These are phyloP conservation scores for Turnix velox DNA, from an alignment of 2,113 vertebrate species.

Conservation along the genomic window DNA sequence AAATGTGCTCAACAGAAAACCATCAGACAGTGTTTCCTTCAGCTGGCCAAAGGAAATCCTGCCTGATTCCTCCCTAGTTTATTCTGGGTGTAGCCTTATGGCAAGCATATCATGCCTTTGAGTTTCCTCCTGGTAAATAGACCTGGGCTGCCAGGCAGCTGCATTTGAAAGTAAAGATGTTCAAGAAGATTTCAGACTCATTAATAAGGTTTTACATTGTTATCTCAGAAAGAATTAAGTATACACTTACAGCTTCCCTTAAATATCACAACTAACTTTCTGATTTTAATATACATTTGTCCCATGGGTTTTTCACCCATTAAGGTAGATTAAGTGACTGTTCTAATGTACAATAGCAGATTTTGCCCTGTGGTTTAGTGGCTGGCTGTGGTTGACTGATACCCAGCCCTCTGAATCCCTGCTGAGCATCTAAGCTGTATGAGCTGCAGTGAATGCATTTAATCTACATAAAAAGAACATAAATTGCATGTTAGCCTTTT, in stretches of 20 bases:
- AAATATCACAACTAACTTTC: conserved; percentile 62
- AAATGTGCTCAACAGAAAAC: not conserved
- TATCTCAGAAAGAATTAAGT: conserved; percentile 67
- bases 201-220: conserved; percentile 62
- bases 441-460: conserved; percentile 79
- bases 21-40: not conserved
- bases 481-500: conserved; percentile 78
- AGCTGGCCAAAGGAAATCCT: not conserved
- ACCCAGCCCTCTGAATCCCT: conserved; percentile 81
- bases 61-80: not conserved
- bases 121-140: not conserved
- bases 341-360: conserved; percentile 82
- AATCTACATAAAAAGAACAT: conserved; percentile 83
- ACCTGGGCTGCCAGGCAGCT: not conserved
- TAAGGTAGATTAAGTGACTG: conserved; percentile 86
- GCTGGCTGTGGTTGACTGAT: conserved; percentile 86
- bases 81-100: not conserved
- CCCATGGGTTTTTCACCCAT: conserved; percentile 76
- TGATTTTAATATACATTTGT: conserved; percentile 71
- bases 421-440: conserved; percentile 78
- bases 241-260: conserved; percentile 62
- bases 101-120: not conserved
- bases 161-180: conserved; percentile 29
- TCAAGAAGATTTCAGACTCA: conserved; percentile 47
- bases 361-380: conserved; percentile 77